phyloP scores from a whole-genome alignment of 2,797 vertebrate species.

The Emydoidea blandingii region DNA sequence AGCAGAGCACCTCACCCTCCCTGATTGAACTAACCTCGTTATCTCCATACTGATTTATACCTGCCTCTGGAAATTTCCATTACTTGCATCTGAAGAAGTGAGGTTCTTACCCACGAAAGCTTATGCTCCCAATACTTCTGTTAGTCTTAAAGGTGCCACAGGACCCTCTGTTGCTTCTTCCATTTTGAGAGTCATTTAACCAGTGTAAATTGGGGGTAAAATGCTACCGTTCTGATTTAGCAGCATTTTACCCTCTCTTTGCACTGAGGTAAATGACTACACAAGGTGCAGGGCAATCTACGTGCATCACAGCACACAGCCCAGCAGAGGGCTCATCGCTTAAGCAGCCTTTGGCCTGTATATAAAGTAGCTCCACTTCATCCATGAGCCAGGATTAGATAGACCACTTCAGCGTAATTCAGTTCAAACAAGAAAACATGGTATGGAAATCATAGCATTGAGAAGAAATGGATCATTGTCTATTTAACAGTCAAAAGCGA shows the following conservation, averaged over 20 bases:
- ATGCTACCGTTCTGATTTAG: background rate
- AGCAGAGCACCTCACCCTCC: too few relatives aligned
- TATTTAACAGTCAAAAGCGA: background rate
- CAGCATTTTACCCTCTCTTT: background rate
- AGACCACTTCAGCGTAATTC: background rate
- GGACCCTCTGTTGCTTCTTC: too few relatives aligned
- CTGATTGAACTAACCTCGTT: too few relatives aligned
- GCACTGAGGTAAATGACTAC: background rate
- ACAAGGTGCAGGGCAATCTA: slow-evolving; percentile 31
- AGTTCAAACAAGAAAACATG: background rate
- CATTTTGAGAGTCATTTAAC: slow-evolving; percentile 3
- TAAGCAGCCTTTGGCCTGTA: background rate
- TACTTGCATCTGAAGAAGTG: too few relatives aligned
- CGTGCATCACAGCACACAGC: slow-evolving; percentile 55
- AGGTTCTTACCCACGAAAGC: too few relatives aligned
- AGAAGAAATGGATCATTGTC: background rate
- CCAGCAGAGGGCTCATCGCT: background rate
- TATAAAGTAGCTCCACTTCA: rapidly evolving
- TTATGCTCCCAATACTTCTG: too few relatives aligned
- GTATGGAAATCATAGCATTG: background rate
- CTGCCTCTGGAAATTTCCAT: too few relatives aligned
- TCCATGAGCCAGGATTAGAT: background rate
- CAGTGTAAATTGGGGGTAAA: background rate
- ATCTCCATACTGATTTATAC: too few relatives aligned
- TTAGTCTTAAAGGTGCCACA: too few relatives aligned